Evolutionary conservation across 2,888 invertebrate genomes (phyloP), one percentile per base, ranked within the genome.

Genomic region (Hydrotaea cyrtoneurina): DNA sequence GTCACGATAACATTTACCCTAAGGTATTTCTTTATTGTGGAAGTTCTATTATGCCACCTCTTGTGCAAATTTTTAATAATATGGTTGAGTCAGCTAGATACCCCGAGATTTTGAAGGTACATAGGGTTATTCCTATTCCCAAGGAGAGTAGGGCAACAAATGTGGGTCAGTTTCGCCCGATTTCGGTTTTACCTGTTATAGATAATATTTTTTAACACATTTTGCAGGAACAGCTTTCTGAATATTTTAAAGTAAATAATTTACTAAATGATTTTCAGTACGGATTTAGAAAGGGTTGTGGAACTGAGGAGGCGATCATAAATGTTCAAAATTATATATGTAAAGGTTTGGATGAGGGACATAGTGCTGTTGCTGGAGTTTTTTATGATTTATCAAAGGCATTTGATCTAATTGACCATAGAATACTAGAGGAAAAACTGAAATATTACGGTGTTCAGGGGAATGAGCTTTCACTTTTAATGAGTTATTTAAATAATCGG

Each of bases 351-450:
- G 73, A 79, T 64, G 36, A 31, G 0, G 53, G 64, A 21, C 11
- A 17, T 13, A 50, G 36, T 13, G 50, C 15, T 13, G 76, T 64
- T n/a, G 76, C 21, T 0, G 53, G 64, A 15, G 36, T 74, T 8
- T 74, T 74, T 46, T 74, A 36, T 17, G 59, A 74, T 13, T 55
- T 55, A 5, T 19, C 62, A 13, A 74, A 62, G n/a, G 46, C 74
- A n/a, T 74, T 74, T 62, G 62, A 46, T 62, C 59, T 62, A 3
- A 17, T 62, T 7, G 31, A 76, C 15, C 21, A 66, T 50, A 21
- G 36, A 4, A 26, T 74, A 10, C 26, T 76, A 5, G 0, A 8
- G 1, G 5, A 76, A 36, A 76, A 76, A 55, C 26, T 66, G 15
- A 36, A 13, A 21, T n/a, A 5, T 26, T 55, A 39, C 50, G 53